Conservation (phyloP, 2,797 vertebrate species). For the Lithobates sylvaticus region DNA sequence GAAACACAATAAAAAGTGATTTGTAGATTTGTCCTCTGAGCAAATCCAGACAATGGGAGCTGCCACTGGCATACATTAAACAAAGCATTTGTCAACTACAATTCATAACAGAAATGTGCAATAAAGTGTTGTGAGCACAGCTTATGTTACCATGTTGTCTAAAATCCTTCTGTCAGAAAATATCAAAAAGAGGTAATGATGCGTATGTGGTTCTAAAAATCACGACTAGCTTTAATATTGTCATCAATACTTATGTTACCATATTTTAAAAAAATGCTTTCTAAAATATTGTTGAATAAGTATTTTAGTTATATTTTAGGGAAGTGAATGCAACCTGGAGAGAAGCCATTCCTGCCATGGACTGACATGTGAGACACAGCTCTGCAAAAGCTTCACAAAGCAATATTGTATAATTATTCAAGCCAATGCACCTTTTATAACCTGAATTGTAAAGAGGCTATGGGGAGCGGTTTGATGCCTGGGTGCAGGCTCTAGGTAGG, state of each 20-base stretch:
- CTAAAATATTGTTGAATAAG: too few species aligned
- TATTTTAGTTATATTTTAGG: too few species aligned
- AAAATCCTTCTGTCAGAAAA: slow-evolving; percentile 6
- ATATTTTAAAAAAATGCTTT: neutral
- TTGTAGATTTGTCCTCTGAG: slow-evolving; percentile 41
- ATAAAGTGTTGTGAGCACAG: neutral
- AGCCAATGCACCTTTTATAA: too few species aligned
- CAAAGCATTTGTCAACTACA: slow-evolving; percentile 25
- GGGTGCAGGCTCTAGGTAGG: too few species aligned
- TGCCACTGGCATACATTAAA: neutral
- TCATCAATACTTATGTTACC: neutral
- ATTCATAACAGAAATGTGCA: slow-evolving; percentile 23
- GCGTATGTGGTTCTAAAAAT: neutral
- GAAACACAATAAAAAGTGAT: slow-evolving; percentile 24
- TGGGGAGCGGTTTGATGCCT: too few species aligned
- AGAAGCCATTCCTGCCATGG: too few species aligned
- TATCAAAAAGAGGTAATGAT: neutral
- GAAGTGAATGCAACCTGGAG: too few species aligned
- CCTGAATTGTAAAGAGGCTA: too few species aligned
- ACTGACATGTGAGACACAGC: too few species aligned
- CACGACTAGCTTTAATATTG: neutral
- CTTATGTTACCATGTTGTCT: neutral
- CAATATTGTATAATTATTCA: too few species aligned
- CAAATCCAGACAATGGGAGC: slow-evolving; percentile 10
- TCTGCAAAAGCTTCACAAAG: too few species aligned